Base-by-base conservation (phyloP, 2,797 vertebrate genomes). In the Pelobates cultripes region DNA sequence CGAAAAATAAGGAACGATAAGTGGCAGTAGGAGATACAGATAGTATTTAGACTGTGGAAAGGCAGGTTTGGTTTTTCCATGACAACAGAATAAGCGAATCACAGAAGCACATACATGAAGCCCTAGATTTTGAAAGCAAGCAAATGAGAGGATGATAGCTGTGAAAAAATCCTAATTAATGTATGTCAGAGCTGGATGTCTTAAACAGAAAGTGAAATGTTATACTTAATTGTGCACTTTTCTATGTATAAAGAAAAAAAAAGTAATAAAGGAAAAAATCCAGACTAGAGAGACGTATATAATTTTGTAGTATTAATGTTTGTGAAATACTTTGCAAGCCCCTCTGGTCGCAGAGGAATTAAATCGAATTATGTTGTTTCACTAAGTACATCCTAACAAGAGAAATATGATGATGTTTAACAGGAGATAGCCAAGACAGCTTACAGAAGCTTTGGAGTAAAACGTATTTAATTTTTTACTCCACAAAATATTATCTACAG, bases 51-150 rank as follows among this genome's bases (percentile, higher is more conserved):
- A 42, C 17, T 55, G 53, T 41, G 45, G 45, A 60, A 10, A 55
- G 53, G 51, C 71, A 57, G 47, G 51, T 57, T 73, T 73, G 14
- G 8, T 7, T 60, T 43, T 17, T 4, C 72, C 72, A 73, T 73
- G 72, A 60, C 72, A 73, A 73, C 71, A 73, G 55, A 28, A 28
- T 40, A 1, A 43, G 40, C 53, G 10, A 73, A 43, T 73, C 51
- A 57, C 47, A 55, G 7, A 45, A 13, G 9, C 10, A 40, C 43
- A 10, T 43, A n/a, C 43, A 44, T 69, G 64, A 13, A 3, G 2
- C 5, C 47, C 47, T 51, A 10, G 47, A 51, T 51, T 51, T 51
- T 51, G 5, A 51, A 10, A 51, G 47, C 47, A 51, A 10, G 5
- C 47, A 51, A 5, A 51, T 5, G 5, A 51, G 5, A 51, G 4